phyloP scores from a whole-genome alignment of 2,797 vertebrate species.

The Ptychadena robeensis region DNA sequence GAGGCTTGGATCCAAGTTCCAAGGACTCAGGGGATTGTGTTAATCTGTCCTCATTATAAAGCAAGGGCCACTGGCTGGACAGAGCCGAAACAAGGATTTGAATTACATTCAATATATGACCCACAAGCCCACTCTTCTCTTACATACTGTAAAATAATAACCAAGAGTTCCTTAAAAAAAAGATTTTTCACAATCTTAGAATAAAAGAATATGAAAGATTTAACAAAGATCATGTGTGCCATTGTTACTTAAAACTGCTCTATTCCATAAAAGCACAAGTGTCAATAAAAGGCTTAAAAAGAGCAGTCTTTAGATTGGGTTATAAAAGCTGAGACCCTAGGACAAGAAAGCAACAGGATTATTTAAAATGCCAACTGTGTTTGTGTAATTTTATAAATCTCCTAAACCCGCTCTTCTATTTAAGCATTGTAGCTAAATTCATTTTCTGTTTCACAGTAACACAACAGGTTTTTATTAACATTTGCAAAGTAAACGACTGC shows the following conservation, averaged over 20 bases:
- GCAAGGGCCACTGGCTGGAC: slow-evolving; percentile 1
- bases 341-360: slow-evolving; percentile 9
- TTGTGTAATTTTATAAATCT: neutral
- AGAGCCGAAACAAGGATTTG: neutral
- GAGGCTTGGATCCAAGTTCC: slow-evolving; percentile 57
- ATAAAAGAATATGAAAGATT: slow-evolving; percentile 41
- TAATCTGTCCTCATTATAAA: slow-evolving; percentile 33
- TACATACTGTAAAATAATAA: slow-evolving; percentile 24
- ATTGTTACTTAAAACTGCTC: slow-evolving; percentile 42
- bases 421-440: neutral
- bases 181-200: slow-evolving; percentile 13
- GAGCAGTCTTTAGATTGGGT: slow-evolving; percentile 15
- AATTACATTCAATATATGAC: neutral
- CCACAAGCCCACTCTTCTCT: neutral
- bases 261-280: slow-evolving; percentile 43
- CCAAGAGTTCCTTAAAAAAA: slow-evolving; percentile 4
- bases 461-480: neutral
- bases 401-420: neutral
- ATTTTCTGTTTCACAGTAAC: neutral
- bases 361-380: slow-evolving; percentile 6
- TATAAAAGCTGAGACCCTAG: slow-evolving; percentile 26
- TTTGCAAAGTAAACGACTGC: neutral
- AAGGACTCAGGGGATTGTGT: slow-evolving; percentile 36
- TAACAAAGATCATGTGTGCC: slow-evolving; percentile 5
- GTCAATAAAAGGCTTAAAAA: slow-evolving; percentile 46